A percentile compares a stretch with the other conserved stretches of the same genome.
Conservation (phyloP, 2,888 invertebrate genomes). For the Coelogynopora nodosa region DNA sequence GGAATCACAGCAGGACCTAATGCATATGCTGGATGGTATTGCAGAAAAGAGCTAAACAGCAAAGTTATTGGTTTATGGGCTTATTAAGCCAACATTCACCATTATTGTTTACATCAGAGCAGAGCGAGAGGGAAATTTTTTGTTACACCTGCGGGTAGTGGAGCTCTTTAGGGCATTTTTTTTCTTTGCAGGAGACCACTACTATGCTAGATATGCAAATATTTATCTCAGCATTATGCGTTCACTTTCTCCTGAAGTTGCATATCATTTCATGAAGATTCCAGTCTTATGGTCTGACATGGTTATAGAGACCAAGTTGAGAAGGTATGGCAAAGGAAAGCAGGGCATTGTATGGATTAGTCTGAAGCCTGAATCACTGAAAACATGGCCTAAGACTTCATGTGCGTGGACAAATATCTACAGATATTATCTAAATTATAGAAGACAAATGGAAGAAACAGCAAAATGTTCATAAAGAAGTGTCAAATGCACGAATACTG, state of each 20-base stretch:
- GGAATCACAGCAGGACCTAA: slow-evolving; percentile 47
- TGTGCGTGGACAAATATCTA: background rate
- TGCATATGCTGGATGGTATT: slow-evolving; percentile 47
- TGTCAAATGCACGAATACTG: background rate
- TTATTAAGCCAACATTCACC: slow-evolving; percentile 48
- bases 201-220: slow-evolving; percentile 49
- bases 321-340: slow-evolving; percentile 49
- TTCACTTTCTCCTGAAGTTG: slow-evolving; percentile 39
- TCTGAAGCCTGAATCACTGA: slow-evolving; percentile 43
- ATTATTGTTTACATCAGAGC: slow-evolving; percentile 49
- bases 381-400: slow-evolving; percentile 18
- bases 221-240: slow-evolving; percentile 49
- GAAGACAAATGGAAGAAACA: background rate
- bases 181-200: too few relatives aligned
- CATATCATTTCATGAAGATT: too few relatives aligned
- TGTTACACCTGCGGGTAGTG: too few relatives aligned
- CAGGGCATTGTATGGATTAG: slow-evolving; percentile 51
- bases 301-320: slow-evolving; percentile 51
- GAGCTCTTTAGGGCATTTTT: slow-evolving; percentile 51
- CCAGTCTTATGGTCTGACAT: slow-evolving; percentile 51
- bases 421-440: background rate
- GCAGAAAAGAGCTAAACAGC: slow-evolving; percentile 32
- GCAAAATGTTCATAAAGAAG: background rate
- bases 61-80: slow-evolving; percentile 45
- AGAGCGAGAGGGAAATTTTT: slow-evolving; percentile 49